These are phyloP conservation scores for Actias luna DNA, from an alignment of 2,888 invertebrate genomes.

Conservation along the genomic window DNA sequence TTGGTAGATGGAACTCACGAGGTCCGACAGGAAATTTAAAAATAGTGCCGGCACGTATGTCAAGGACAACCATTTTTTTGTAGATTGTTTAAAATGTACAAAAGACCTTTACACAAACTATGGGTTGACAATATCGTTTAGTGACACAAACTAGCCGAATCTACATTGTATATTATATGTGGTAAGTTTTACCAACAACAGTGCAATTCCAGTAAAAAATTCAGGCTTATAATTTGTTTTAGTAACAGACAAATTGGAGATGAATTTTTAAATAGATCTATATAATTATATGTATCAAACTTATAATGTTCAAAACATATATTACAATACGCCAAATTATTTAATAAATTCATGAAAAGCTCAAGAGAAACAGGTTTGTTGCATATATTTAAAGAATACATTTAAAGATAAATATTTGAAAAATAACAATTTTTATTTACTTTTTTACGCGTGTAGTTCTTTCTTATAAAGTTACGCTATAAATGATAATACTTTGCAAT, in stretches of 20 bases:
- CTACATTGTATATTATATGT: background rate
- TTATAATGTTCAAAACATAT: background rate
- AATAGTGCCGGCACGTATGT: constrained; percentile 40
- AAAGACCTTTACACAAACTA: background rate
- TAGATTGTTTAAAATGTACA: background rate
- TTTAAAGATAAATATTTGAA: no score
- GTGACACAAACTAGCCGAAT: background rate
- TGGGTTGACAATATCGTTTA: background rate
- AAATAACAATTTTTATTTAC: no score
- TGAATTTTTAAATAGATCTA: background rate
- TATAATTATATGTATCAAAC: background rate
- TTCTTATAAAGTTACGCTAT: no score
- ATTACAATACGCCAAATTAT: no score
- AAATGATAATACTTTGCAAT: no score
- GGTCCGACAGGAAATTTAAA: constrained; percentile 42
- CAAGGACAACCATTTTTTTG: constrained; percentile 33
- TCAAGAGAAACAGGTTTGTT: no score
- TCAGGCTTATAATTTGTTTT: background rate
- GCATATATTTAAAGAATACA: no score
- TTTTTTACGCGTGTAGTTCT: no score
- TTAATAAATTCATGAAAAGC: no score
- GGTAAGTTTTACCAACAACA: background rate
- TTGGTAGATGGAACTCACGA: constrained; percentile 35
- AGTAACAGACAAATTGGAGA: background rate
- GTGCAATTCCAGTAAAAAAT: background rate